Percentiles rank a stretch among this genome's conserved stretches.
Conservation (phyloP, 2,797 vertebrate genomes). For the Tolypeutes matacus region DNA sequence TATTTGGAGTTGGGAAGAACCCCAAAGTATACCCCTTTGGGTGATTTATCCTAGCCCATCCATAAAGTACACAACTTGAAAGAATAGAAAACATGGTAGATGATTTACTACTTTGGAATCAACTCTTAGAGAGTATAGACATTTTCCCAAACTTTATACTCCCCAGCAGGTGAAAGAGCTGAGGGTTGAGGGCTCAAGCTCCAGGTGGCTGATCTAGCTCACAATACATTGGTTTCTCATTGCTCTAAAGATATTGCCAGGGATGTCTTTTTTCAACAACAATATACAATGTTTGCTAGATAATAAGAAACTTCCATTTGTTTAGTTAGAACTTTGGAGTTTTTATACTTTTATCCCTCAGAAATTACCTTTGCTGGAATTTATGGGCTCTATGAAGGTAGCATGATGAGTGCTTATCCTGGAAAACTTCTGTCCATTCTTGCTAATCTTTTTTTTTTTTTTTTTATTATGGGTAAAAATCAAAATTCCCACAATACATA, state of each 20-base stretch:
- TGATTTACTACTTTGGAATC: not conserved
- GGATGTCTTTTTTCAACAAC: not conserved
- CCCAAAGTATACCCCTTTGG: not conserved
- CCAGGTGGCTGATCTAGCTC: no score
- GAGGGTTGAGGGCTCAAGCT: no score
- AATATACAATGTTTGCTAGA: not conserved
- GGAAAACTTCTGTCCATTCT: not conserved
- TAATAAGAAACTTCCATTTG: not conserved
- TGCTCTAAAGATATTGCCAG: not conserved
- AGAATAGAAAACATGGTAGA: not conserved
- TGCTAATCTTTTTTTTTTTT: no score
- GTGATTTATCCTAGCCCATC: not conserved
- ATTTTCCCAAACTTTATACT: no score
- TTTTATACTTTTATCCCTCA: no score
- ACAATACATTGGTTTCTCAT: not conserved
- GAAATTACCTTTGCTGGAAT: no score
- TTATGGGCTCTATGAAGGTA: no score
- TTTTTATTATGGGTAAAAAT: no score
- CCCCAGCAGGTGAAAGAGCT: not conserved
- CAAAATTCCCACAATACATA: no score
- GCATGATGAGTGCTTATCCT: not conserved
- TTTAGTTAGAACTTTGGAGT: not conserved
- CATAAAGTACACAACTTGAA: not conserved
- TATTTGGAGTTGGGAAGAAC: not conserved
- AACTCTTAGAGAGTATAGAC: not conserved